Evolutionary conservation across 2,888 invertebrate genomes (phyloP), one percentile per base, ranked within the genome.

Genomic region (Heteromurus nitidus): DNA sequence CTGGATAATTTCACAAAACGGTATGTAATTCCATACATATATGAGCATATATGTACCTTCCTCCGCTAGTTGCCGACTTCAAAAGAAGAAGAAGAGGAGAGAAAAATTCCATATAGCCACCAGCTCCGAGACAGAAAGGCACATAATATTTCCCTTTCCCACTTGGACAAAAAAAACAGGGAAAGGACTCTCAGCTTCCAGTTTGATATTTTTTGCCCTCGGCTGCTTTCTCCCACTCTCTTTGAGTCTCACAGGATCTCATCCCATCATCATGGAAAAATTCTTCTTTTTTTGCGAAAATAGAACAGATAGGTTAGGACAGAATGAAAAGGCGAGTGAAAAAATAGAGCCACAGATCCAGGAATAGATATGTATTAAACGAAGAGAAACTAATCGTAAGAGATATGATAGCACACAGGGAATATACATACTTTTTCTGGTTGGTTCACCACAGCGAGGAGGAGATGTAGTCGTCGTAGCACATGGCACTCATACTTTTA

Each of bases 401-500:
- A n/a, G 47, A 47, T 47, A 3, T 11, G 47, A n/a, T n/a, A n/a
- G n/a, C n/a, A n/a, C n/a, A n/a, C n/a, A n/a, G n/a, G n/a, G n/a
- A n/a, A n/a, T n/a, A n/a, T n/a, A n/a, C n/a, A n/a, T n/a, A n/a
- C n/a, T n/a, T n/a, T n/a, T n/a, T 31, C 31, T n/a, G n/a, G n/a
- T n/a, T 31, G 58, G 62, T 62, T 73, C 24, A 47, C 30, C 44
- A 53, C 28, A 55, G 58, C 55, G 24, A 53, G 58, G 58, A 67
- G 75, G 50, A 65, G 55, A 65, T 50, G 47, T 31, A n/a, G 31
- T 28, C 2, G 64, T 31, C 22, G 64, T 67, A 44, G 65, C 58
- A 58, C 67, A 75, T 75, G 73, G 16, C 62, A 53, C 55, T 75
- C 75, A 65, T 36, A 75, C 67, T 65, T 75, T 75, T 53, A 26